These are phyloP conservation scores for Mungos mungo DNA, from an alignment of 2,113 vertebrate species.

Conservation along the genomic window DNA sequence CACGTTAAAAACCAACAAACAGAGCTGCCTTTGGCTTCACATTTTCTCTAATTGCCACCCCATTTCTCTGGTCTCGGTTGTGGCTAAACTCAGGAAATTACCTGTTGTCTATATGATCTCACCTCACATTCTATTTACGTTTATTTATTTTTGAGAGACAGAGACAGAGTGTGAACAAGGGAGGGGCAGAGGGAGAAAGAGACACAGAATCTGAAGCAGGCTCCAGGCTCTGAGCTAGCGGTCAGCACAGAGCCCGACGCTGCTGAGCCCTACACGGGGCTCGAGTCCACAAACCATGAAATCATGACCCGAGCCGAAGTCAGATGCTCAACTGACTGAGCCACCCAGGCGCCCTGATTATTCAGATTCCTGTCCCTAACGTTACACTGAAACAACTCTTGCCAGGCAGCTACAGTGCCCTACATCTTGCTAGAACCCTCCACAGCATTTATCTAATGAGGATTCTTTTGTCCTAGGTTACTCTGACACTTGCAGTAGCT, in stretches of 20 bases:
- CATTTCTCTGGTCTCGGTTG: not conserved
- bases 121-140: not conserved
- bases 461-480: not conserved
- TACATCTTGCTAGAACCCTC: not conserved
- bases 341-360: not conserved
- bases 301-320: too few species aligned
- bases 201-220: too few species aligned
- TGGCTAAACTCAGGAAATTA: not conserved
- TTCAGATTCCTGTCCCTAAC: not conserved
- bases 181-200: too few species aligned
- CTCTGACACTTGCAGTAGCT: fast-evolving
- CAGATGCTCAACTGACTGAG: too few species aligned
- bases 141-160: too few species aligned
- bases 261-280: too few species aligned
- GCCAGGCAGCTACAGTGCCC: not conserved
- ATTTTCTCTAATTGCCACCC: not conserved
- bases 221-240: too few species aligned
- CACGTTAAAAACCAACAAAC: not conserved
- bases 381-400: not conserved
- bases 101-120: not conserved
- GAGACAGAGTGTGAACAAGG: too few species aligned
- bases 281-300: too few species aligned
- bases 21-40: not conserved
- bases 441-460: not conserved
- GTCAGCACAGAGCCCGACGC: too few species aligned